These are phyloP conservation scores for Chrysaora quinquecirrha DNA, from an alignment of 30 jellyfish, hydroid and myxozoan species.

Conservation along the genomic window DNA sequence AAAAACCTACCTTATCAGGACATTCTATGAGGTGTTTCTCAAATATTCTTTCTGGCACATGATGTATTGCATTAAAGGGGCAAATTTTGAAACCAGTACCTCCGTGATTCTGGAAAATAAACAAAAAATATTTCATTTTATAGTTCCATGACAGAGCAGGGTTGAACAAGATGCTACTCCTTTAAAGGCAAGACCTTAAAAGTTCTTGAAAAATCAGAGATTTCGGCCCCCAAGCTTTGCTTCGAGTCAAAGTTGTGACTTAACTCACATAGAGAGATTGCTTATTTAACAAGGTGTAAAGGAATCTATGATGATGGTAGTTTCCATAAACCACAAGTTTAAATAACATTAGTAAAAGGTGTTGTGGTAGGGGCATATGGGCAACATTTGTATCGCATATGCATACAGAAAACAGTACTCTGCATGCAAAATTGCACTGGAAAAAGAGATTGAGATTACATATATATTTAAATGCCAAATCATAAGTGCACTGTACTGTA, in stretches of 20 bases:
- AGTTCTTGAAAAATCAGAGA: too few relatives aligned
- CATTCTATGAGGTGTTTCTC: conserved; percentile 68
- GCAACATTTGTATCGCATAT: too few relatives aligned
- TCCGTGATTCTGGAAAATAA: conserved; percentile 62
- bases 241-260: not conserved
- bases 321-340: too few relatives aligned
- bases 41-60: conserved; percentile 58
- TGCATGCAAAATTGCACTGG: too few relatives aligned
- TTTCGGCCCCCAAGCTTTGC: not conserved
- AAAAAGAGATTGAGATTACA: too few relatives aligned
- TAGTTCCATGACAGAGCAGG: not conserved
- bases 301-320: too few relatives aligned
- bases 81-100: conserved; percentile 53
- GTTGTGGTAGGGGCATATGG: too few relatives aligned
- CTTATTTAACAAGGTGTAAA: too few relatives aligned
- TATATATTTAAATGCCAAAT: too few relatives aligned
- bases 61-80: conserved; percentile 71
- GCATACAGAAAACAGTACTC: too few relatives aligned
- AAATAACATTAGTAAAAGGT: too few relatives aligned
- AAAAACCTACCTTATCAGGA: conserved; percentile 71
- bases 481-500: too few relatives aligned
- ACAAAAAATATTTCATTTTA: not conserved
- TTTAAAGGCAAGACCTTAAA: not conserved
- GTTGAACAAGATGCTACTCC: not conserved
- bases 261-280: not conserved